Percentiles rank a stretch among this genome's conserved stretches.
Evolutionary conservation across 2,888 invertebrate genomes (phyloP).

Genomic region (Peribatodes rhomboidaria): DNA sequence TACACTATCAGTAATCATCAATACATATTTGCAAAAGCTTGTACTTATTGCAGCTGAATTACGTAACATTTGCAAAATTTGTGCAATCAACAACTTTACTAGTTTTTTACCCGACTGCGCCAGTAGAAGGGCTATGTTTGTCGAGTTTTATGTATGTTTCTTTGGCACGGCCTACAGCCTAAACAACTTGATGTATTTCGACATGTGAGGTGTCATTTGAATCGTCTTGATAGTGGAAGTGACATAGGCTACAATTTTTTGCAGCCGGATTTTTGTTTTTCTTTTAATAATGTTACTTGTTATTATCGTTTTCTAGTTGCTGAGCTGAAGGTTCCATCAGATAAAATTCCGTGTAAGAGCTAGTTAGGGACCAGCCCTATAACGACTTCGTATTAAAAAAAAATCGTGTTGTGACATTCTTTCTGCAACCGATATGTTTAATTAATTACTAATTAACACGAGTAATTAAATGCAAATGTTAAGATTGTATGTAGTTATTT

Average conservation of each 20-base stretch:
- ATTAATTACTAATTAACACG: conserved; percentile 43
- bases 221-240: too few species aligned
- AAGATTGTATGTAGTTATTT: conserved; percentile 41
- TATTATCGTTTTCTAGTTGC: not conserved
- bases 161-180: too few species aligned
- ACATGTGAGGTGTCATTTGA: too few species aligned
- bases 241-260: too few species aligned
- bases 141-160: not conserved
- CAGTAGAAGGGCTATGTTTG: too few species aligned
- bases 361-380: conserved; percentile 53
- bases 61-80: not conserved
- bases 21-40: not conserved
- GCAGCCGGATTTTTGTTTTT: too few species aligned
- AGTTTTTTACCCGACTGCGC: not conserved
- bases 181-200: too few species aligned
- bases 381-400: conserved; percentile 53
- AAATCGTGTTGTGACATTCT: conserved; percentile 54
- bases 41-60: not conserved
- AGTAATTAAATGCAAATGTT: conserved; percentile 41
- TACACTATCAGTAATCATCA: not conserved
- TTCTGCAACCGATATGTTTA: conserved; percentile 49
- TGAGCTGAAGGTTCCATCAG: not conserved
- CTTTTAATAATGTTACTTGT: too few species aligned
- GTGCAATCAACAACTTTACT: not conserved
- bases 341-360: conserved; percentile 1